Conservation (phyloP, 2,797 vertebrate species). For the Acanthis flammea region DNA sequence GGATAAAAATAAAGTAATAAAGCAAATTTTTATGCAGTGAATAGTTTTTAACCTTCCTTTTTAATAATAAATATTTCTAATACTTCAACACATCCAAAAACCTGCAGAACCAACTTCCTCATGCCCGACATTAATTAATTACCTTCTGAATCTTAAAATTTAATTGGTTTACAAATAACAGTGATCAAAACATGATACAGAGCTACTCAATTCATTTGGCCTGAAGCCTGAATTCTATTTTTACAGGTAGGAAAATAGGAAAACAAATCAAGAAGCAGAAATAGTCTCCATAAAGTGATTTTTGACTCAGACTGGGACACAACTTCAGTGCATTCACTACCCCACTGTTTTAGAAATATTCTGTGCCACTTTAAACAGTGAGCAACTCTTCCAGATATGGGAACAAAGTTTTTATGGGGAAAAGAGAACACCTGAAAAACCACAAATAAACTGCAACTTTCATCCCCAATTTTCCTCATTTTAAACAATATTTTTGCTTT, state of each 20-base stretch:
- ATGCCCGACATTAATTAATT: not conserved
- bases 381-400: not conserved
- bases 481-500: not conserved
- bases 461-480: not conserved
- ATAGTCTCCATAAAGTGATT: not conserved
- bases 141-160: not conserved
- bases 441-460: not conserved
- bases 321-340: not conserved
- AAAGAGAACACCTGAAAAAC: not conserved
- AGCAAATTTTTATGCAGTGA: not conserved
- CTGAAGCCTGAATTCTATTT: not conserved
- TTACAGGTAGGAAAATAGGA: not conserved
- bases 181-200: accelerated
- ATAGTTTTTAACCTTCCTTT: not conserved
- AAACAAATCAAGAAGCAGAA: not conserved
- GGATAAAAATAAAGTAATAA: not conserved
- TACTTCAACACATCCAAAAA: not conserved
- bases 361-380: not conserved
- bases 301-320: not conserved
- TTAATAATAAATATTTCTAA: not conserved
- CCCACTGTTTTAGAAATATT: not conserved
- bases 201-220: not conserved
- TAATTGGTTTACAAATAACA: not conserved
- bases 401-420: not conserved
- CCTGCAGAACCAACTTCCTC: not conserved